Base-by-base conservation (phyloP, 1,140 invertebrate genomes). In the Coenobita brevimanus region DNA sequence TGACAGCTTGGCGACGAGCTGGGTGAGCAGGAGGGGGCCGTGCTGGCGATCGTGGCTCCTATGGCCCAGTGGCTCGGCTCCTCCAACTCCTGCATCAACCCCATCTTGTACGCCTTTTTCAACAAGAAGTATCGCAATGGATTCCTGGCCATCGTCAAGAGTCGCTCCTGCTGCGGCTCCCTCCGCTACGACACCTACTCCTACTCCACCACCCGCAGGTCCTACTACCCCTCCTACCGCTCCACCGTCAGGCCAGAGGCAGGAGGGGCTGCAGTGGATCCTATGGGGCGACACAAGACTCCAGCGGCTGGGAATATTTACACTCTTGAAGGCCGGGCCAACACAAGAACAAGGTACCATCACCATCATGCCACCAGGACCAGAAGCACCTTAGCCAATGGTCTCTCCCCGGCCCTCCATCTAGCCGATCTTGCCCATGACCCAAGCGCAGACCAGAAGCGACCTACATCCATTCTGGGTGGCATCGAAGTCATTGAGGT, bases 31-130 rank as follows among this genome's bases (percentile, higher is more conserved):
- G 96, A 97, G 91, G 95, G 97, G 89, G 95, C 97, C 80, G 93
- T 97, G 17, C 92, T 97, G 2, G 95, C 96, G 15, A 95, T 97
- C 3, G 95, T 96, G 0, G 96, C 93, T 0, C 98, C 98, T 0
- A 94, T 99, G 43, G 97, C 98, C 0, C 98, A 99, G 92, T 99
- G 98, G 98, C 93, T 99, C 1, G 98, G 98, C 0, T 95, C 97
- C 0, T 97, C 97, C n/a, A 99, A 99, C 92, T 98, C 97, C 54
- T 98, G 97, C 94, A 97, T 99, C 91, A 99, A 99, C 93, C 98
- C 98, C 0, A 96, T 99, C 69, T 94, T 99, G n/a, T 99, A 99
- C 92, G 97, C 97, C 0, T 98, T 97, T 92, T 98, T 99, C 93
- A 99, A 98, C 92, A 98, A 98, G 91, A 99, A 99, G 92, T 99